A percentile compares a stretch with the other conserved stretches of the same genome.
These are phyloP conservation scores for Podargus strigoides DNA, from an alignment of 2,797 vertebrate species.

Conservation along the genomic window DNA sequence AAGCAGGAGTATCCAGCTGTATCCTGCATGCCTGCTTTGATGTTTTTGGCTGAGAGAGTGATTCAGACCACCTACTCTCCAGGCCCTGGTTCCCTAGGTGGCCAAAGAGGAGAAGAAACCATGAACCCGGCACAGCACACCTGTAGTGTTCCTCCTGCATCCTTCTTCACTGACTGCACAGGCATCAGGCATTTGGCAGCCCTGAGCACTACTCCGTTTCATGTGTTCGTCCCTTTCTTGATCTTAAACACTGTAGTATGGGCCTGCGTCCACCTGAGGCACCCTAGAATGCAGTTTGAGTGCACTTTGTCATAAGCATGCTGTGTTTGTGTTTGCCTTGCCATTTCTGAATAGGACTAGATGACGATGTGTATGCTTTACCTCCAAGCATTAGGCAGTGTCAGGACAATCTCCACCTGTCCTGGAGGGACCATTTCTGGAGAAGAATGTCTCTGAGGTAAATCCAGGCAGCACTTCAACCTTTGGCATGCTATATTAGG, in stretches of 20 bases:
- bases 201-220: not conserved
- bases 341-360: not conserved
- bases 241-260: not conserved
- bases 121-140: not conserved
- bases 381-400: not conserved
- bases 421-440: not conserved
- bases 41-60: constrained; percentile 1
- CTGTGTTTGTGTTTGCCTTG: not conserved
- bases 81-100: not conserved
- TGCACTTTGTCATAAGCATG: not conserved
- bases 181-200: not conserved
- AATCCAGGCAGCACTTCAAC: not conserved
- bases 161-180: not conserved
- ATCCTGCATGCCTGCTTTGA: not conserved
- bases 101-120: not conserved
- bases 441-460: not conserved
- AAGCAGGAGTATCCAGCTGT: constrained; percentile 17
- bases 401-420: not conserved
- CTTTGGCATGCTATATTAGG: not conserved
- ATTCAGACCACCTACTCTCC: constrained; percentile 17
- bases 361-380: not conserved
- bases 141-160: not conserved
- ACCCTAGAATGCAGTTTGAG: not conserved
- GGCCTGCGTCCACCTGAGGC: not conserved
- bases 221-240: not conserved